Evolutionary conservation across 2,888 invertebrate genomes (phyloP), one percentile per base, ranked within the genome.

Genomic region (Hypercompe scribonia): DNA sequence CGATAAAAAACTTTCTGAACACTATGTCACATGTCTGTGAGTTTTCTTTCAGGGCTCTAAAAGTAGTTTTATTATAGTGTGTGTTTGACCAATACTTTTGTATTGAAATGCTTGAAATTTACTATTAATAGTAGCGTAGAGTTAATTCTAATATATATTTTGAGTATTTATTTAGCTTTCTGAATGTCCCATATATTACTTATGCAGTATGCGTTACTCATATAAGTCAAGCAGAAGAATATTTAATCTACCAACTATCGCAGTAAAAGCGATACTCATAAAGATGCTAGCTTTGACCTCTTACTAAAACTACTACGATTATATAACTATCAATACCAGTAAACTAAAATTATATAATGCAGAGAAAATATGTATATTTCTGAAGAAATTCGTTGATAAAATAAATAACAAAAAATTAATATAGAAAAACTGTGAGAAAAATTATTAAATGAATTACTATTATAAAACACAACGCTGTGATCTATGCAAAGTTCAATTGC

Each of bases 231-330:
- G 78, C 84, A 77, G 80, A 86, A 88, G 90, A 91, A 91, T 91
- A 89, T 91, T 91, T 91, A 91, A 91, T 91, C 87, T 90, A 80
- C 84, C 83, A 88, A 88, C 81, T 84, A 86, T 83, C 74, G 77
- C 72, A 78, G 78, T 72, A 80, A 86, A 85, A 79, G 80, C 79
- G 74, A 83, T 76, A 74, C 70, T 78, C 73, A 79, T 79, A 79
- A 70, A 39, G 33, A 33, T 61, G n/a, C 68, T 33, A 5, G 34
- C 39, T 65, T 54, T 36, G 21, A 61, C 31, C 7, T 31, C 42
- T 70, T 63, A 73, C 66, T 73, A 69, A 46, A 46, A 28, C 34
- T 46, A 68, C 50, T 68, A 72, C 50, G 64, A 72, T n/a, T 15
- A 18, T 54, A 34, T 34, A 7, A 54, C n/a, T 11, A 34, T 42